Evolutionary conservation across 2,113 vertebrate genomes (phyloP), one percentile per base, ranked within the genome.

Genomic region (Pelobates fuscus): DNA sequence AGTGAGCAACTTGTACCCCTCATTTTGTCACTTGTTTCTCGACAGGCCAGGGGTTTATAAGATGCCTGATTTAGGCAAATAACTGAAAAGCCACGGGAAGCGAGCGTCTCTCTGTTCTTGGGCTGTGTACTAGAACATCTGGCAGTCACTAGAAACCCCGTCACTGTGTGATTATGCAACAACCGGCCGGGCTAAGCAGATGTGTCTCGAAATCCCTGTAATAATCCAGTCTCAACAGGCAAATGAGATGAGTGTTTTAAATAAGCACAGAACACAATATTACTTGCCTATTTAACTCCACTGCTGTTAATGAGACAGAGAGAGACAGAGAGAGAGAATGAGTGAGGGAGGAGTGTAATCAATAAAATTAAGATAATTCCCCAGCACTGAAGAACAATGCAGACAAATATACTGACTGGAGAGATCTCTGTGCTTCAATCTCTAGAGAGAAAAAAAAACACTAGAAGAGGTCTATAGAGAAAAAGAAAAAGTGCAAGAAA

Each of bases 211-310:
- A 49, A 77, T 77, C 73, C 27, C 55, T 61, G 57, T 44, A 68
- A 76, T 76, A 76, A 76, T 76, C 72, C 65, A 24, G 72, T 67
- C 72, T 76, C 72, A 24, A 32, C 63, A 67, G 55, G 65, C 37
- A 60, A 77, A 77, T 37, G 64, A 68, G 65, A 77, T 60, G 73
- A 68, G 63, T 60, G 63, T 37, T 75, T 74, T 65, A 60, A 46
- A 75, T 46, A 75, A 59, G 52, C 49, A n/a, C 49, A 74, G 73
- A 54, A 24, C 41, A 60, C 20, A 23, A 29, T 61, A n/a, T 32
- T 37, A 46, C 65, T 61, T 60, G 41, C 37, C 41, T 55, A 41
- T 68, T 77, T 77, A 30, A 68, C 55, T 64, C 43, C 65, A 24
- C 15, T 32, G 17, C 20, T 60, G 54, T 20, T 58, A 23, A 46